These are phyloP conservation scores for Okapia johnstoni DNA, from an alignment of 2,113 vertebrate genomes.

Conservation along the genomic window DNA sequence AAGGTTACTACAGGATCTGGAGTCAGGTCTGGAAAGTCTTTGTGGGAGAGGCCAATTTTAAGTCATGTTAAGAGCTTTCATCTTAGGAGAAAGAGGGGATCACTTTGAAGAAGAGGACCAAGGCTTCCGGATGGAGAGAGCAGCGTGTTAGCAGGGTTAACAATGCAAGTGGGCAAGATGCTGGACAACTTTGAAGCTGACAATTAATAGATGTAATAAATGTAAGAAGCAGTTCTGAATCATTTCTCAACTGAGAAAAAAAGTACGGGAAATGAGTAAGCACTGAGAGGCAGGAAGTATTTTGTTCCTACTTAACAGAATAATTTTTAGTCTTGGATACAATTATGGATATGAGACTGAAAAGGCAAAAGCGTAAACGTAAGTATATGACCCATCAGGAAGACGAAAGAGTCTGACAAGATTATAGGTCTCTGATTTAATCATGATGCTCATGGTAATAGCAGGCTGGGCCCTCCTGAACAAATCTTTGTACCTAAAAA, in stretches of 20 bases:
- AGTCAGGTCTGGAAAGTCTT: not conserved
- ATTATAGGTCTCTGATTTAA: not conserved
- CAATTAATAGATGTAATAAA: not conserved
- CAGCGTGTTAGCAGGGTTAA: not conserved
- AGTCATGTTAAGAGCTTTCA: not conserved
- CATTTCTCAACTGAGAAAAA: constrained; percentile 26
- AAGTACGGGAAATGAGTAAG: not conserved
- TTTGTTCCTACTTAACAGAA: constrained; percentile 14
- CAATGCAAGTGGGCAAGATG: not conserved
- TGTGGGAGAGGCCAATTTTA: not conserved
- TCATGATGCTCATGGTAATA: not conserved
- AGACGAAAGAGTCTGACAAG: not conserved
- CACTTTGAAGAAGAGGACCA: not conserved
- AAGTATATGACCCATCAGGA: not conserved
- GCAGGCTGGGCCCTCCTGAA: not conserved
- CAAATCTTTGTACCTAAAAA: not conserved
- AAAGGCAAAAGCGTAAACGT: not conserved
- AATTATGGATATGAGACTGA: not conserved
- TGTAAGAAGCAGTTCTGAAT: not conserved
- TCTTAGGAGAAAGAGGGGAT: not conserved
- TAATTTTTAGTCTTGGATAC: not conserved
- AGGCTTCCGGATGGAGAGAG: not conserved
- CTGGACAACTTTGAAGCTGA: not conserved
- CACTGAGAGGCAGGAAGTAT: not conserved
- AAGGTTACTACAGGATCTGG: not conserved